phyloP scores from a whole-genome alignment of 2,888 invertebrate species.

The Kryphioiulus occultus region DNA sequence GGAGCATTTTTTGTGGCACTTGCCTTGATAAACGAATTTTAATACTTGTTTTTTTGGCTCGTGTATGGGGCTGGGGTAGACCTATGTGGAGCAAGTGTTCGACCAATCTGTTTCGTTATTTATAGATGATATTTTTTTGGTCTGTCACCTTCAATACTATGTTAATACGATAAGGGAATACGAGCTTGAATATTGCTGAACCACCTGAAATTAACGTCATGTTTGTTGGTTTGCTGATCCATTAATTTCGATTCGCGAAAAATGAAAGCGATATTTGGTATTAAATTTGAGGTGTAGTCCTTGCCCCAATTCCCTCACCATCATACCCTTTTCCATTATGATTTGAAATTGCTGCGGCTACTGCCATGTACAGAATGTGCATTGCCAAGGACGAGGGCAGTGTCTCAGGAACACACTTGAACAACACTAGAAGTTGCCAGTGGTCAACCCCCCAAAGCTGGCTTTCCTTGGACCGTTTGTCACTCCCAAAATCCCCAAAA shows the following conservation, averaged over 20 bases:
- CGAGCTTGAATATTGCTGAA: conserved; percentile 16
- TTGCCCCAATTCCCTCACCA: conserved; percentile 41
- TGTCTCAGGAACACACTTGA: background rate
- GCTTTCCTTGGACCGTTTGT: conserved; percentile 46
- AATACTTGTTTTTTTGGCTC: background rate
- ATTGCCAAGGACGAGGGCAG: conserved; percentile 47
- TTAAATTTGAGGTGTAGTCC: conserved; percentile 47
- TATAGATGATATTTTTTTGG: conserved; percentile 14
- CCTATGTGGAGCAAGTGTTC: background rate
- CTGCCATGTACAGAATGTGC: conserved; percentile 33
- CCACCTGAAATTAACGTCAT: conserved; percentile 45
- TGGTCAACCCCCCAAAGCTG: conserved; percentile 35
- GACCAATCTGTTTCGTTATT: conserved; percentile 13
- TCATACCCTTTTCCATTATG: background rate
- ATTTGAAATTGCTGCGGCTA: background rate
- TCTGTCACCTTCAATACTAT: conserved; percentile 29
- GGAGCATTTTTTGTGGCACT: conserved; percentile 14
- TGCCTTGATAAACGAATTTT: conserved; percentile 37
- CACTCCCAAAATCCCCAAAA: conserved; percentile 41
- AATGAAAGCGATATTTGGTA: conserved; percentile 42
- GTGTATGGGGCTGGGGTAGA: background rate
- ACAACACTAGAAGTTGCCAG: conserved; percentile 44
- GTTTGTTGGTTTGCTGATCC: conserved; percentile 41
- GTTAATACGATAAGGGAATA: conserved; percentile 42
- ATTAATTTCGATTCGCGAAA: conserved; percentile 44